Percentiles rank a stretch among this genome's conserved stretches.
These are phyloP conservation scores for Neopelma chrysocephalum DNA, from an alignment of 2,797 vertebrate species.

Conservation along the genomic window DNA sequence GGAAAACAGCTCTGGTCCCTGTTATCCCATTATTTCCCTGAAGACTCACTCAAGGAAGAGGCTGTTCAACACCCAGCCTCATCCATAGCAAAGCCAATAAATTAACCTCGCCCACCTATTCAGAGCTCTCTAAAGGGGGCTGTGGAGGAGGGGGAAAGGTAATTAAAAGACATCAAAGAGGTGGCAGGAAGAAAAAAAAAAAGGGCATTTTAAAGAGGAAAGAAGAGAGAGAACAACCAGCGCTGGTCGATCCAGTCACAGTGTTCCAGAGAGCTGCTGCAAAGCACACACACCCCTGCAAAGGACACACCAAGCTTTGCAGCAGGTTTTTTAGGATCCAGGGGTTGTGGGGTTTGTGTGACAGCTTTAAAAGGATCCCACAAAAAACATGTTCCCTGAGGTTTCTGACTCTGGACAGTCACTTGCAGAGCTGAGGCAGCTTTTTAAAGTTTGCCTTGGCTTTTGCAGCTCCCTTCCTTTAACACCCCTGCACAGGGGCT, in stretches of 20 bases:
- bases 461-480: neutral
- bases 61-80: neutral
- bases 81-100: neutral
- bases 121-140: neutral
- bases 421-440: neutral
- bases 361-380: neutral
- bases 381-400: neutral
- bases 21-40: neutral
- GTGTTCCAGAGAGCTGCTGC: neutral
- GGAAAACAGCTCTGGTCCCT: neutral
- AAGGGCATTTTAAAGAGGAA: neutral
- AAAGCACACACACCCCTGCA: neutral
- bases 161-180: slow-evolving; percentile 34
- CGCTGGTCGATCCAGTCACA: neutral
- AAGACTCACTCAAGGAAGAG: neutral
- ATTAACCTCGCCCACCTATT: neutral
- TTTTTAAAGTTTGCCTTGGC: neutral
- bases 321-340: neutral
- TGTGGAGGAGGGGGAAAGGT: slow-evolving; percentile 1
- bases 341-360: neutral
- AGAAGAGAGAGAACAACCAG: neutral
- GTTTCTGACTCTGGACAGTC: neutral
- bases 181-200: neutral
- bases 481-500: neutral
- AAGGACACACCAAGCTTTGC: neutral